phyloP scores from a whole-genome alignment of 2,113 vertebrate species.

The Stegastes partitus region DNA sequence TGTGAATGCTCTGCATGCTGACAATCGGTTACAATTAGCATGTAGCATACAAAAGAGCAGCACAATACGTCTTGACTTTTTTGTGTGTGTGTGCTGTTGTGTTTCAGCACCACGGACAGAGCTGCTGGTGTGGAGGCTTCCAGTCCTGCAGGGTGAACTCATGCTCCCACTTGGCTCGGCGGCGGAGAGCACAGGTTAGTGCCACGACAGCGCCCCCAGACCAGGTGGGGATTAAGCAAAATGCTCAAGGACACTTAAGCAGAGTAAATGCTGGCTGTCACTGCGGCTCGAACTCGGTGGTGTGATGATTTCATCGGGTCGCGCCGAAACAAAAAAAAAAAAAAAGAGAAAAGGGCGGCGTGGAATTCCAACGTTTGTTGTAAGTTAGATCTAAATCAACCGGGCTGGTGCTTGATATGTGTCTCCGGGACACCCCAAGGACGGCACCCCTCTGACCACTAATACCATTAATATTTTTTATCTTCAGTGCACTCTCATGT shows the following conservation, averaged over 20 bases:
- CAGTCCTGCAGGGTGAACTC: slow-evolving; percentile 31
- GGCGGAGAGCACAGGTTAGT: slow-evolving; percentile 45
- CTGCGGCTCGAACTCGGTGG: slow-evolving; percentile 31
- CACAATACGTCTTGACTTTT: neutral
- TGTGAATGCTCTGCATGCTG: slow-evolving; percentile 46
- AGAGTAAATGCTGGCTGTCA: slow-evolving; percentile 58
- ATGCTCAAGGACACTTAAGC: slow-evolving; percentile 72
- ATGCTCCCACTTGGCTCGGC: slow-evolving; percentile 39
- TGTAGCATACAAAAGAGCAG: slow-evolving; percentile 10
- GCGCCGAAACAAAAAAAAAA: slow-evolving; percentile 19
- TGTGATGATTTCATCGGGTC: slow-evolving; percentile 48
- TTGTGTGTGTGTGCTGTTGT: neutral
- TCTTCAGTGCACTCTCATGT: slow-evolving; percentile 60
- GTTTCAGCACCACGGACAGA: slow-evolving; percentile 77
- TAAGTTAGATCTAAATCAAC: slow-evolving; percentile 55
- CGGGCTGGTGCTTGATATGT: slow-evolving; percentile 54
- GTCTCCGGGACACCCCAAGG: slow-evolving; percentile 60
- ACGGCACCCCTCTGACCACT: slow-evolving; percentile 64
- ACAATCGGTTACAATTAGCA: slow-evolving; percentile 21
- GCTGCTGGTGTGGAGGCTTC: neutral
- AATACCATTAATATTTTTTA: slow-evolving; percentile 71
- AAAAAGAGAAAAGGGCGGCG: neutral
- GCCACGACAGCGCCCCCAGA: slow-evolving; percentile 51
- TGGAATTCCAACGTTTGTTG: slow-evolving; percentile 23
- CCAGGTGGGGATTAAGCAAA: slow-evolving; percentile 59